Evolutionary conservation across 2,797 vertebrate genomes (phyloP), one percentile per base, ranked within the genome.

Genomic region (Hippoglossus hippoglossus): DNA sequence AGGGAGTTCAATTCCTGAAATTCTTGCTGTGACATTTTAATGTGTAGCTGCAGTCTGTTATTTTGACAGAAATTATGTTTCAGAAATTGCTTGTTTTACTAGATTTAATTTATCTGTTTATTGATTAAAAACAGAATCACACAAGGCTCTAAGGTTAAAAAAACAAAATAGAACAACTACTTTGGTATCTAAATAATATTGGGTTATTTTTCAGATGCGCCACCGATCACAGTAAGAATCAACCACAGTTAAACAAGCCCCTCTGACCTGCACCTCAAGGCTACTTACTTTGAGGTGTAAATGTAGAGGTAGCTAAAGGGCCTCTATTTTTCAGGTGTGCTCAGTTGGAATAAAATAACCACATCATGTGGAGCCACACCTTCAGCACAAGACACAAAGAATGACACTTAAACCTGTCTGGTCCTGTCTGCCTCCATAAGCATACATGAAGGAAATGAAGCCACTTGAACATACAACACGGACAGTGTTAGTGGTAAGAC

Each of bases 391-490:
- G 36, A 64, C 21, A 67, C 21, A 64, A 63, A 53, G n/a, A 55
- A 44, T 46, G 55, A 66, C 53, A 67, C 56, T 44, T 36, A 22
- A 75, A 73, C 70, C 46, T 75, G 78, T 67, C 19, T 3, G 1
- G 19, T 72, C 73, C 25, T 68, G 71, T 70, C 47, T 49, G n/a
- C 60, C 34, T 59, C 22, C 47, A 59, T 67, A 16, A 49, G 46
- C 5, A 12, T 0, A 67, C 3, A 61, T 50, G 26, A 58, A 55
- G 12, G 44, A 62, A 54, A 28, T 24, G 0, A 51, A 70, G 39
- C 8, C 4, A 31, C 19, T 19, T 58, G 26, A 53, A 63, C 1
- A 21, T 21, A 53, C 47, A 44, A 28, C 3, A 3, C 4, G 1
- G 22, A 59, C 1, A 56, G 11, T 18, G 13, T 25, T 46, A 19